These are phyloP conservation scores for Brachyistius frenatus DNA, from an alignment of 2,113 vertebrate species.

Conservation along the genomic window DNA sequence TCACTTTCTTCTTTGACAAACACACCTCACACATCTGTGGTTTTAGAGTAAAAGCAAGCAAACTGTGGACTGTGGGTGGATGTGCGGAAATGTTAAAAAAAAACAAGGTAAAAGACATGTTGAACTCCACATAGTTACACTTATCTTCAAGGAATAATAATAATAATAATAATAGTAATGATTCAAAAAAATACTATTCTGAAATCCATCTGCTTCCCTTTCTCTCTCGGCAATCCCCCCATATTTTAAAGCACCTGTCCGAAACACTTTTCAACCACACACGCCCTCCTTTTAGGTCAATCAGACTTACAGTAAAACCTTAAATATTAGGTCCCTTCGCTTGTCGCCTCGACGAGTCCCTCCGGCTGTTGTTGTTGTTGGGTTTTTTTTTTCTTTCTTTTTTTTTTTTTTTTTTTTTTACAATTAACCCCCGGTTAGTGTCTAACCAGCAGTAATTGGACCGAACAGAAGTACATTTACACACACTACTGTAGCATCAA, in stretches of 20 bases:
- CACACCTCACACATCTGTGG: conserved; percentile 53
- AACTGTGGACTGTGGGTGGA: conserved; percentile 56
- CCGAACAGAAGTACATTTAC: conserved; percentile 91
- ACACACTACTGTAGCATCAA: conserved; percentile 89
- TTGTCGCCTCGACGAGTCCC: conserved; percentile 39
- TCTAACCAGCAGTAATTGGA: conserved; percentile 85
- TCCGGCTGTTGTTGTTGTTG: conserved; percentile 48
- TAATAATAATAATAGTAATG: conserved; percentile 59
- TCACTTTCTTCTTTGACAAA: conserved; percentile 44
- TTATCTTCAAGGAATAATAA: conserved; percentile 76
- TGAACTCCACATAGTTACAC: conserved; percentile 78
- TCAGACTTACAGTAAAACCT: conserved; percentile 82
- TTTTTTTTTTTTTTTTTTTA: conserved; percentile 55
- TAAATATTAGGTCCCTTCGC: conserved; percentile 50
- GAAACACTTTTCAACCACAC: conserved; percentile 79
- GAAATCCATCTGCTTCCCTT: conserved; percentile 59
- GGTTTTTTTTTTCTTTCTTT: no score
- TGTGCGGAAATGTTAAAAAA: conserved; percentile 67
- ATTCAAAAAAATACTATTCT: conserved; percentile 81
- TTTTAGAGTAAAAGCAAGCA: conserved; percentile 66
- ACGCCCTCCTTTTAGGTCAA: conserved; percentile 73
- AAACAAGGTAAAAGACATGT: conserved; percentile 69
- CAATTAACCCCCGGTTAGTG: conserved; percentile 64
- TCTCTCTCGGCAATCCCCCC: conserved; percentile 7
- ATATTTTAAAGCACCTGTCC: conserved; percentile 76